Conservation (phyloP, 2,113 vertebrate genomes). For the Sakesphorus luctuosus region DNA sequence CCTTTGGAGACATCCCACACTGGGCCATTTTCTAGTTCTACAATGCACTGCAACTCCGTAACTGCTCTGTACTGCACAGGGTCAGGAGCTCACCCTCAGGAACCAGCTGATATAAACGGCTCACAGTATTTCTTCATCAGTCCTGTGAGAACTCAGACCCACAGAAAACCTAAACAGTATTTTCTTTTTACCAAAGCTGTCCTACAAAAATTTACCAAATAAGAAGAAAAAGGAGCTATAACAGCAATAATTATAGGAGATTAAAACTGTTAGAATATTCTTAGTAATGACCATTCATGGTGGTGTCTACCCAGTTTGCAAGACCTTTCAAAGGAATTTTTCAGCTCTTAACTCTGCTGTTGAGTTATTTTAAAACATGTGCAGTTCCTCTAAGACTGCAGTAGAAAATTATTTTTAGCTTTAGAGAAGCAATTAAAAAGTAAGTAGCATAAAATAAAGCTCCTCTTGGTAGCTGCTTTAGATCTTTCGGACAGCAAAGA, state of each 20-base stretch:
- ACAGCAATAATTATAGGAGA: neutral
- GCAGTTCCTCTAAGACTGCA: neutral
- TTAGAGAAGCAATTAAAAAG: neutral
- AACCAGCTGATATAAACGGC: neutral
- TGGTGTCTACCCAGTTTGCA: neutral
- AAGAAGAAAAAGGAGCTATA: neutral
- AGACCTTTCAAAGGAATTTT: neutral
- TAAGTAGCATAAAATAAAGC: neutral
- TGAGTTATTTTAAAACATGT: neutral
- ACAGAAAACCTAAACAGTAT: neutral
- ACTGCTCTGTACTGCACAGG: neutral
- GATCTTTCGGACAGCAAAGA: neutral
- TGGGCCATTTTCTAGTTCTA: neutral
- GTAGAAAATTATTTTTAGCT: neutral
- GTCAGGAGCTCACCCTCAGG: neutral
- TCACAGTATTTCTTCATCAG: neutral
- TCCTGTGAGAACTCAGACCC: neutral
- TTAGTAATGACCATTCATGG: neutral
- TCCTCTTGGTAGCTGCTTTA: neutral
- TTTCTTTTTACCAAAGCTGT: neutral
- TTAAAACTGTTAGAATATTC: neutral
- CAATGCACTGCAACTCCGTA: neutral
- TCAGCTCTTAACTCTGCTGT: neutral
- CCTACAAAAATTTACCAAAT: neutral
- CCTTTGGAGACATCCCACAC: neutral